Percentiles rank a stretch among this genome's conserved stretches.
Conservation (phyloP, 2,888 invertebrate species). For the Sthenelais limicola region DNA sequence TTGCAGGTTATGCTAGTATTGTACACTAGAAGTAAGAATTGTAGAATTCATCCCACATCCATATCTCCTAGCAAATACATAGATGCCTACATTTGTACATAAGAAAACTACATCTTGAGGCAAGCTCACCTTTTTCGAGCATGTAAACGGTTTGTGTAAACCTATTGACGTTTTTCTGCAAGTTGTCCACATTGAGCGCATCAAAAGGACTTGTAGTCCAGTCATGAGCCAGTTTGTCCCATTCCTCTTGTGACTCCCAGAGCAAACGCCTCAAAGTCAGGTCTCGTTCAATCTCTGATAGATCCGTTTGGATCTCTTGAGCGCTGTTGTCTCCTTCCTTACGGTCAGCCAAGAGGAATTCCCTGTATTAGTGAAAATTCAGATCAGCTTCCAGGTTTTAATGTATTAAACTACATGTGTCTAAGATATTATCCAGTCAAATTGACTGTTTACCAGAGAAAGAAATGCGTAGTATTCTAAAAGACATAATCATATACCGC, state of each 20-base stretch:
- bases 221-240: slow-evolving; percentile 67
- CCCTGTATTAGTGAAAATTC: slow-evolving; percentile 51
- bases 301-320: slow-evolving; percentile 67
- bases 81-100: too few relatives aligned
- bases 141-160: slow-evolving; percentile 73
- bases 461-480: too few relatives aligned
- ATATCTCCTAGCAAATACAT: too few relatives aligned
- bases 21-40: too few relatives aligned
- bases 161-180: slow-evolving; percentile 71
- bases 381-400: too few relatives aligned
- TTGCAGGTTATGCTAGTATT: too few relatives aligned
- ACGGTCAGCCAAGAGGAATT: slow-evolving; percentile 55
- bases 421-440: too few relatives aligned
- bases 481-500: too few relatives aligned
- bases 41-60: too few relatives aligned
- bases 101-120: too few relatives aligned
- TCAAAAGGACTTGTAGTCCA: slow-evolving; percentile 70
- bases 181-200: slow-evolving; percentile 66
- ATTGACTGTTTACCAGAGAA: too few relatives aligned
- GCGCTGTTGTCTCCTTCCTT: slow-evolving; percentile 62
- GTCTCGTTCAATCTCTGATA: slow-evolving; percentile 71
- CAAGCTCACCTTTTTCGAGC: slow-evolving; percentile 69
- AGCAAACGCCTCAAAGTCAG: slow-evolving; percentile 68
- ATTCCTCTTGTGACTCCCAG: slow-evolving; percentile 71
- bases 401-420: too few relatives aligned